These are phyloP conservation scores for Enteromius trimaculatus DNA, from an alignment of 2,797 vertebrate species.

Conservation along the genomic window DNA sequence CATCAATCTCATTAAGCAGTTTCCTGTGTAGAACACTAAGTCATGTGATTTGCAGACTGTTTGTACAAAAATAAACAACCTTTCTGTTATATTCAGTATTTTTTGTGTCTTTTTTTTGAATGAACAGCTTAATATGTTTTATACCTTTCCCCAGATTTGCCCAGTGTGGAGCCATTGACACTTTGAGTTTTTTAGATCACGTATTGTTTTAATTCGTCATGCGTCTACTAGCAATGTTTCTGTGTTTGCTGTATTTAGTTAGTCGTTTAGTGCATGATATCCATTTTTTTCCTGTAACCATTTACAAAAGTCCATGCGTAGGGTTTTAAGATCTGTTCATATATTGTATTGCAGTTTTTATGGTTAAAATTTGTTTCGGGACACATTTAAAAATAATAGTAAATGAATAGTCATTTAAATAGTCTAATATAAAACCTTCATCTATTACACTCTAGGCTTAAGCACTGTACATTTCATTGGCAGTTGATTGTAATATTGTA, in stretches of 20 bases:
- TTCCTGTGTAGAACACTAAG: conserved; percentile 64
- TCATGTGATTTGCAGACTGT: conserved; percentile 47
- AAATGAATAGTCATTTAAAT: too few relatives aligned
- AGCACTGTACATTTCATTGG: not conserved
- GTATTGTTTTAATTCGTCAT: not conserved
- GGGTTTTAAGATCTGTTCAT: not conserved
- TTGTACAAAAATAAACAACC: conserved; percentile 10
- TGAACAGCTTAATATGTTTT: not conserved
- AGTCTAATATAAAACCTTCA: too few relatives aligned
- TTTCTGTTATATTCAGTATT: not conserved
- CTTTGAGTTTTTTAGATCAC: not conserved
- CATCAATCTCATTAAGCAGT: conserved; percentile 62
- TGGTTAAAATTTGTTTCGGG: not conserved
- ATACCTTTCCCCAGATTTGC: not conserved
- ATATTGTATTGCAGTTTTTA: not conserved
- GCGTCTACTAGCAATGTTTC: not conserved
- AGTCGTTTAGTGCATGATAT: not conserved
- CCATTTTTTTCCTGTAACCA: not conserved
- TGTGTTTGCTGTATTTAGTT: not conserved
- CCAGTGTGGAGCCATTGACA: not conserved
- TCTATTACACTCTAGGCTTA: not conserved
- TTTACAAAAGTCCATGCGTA: not conserved
- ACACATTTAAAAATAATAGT: not conserved
- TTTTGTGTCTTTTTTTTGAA: not conserved
- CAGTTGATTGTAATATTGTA: not conserved